These are phyloP conservation scores for Ctenopoma kingsleyae DNA, from an alignment of 2,797 vertebrate species.

Conservation along the genomic window DNA sequence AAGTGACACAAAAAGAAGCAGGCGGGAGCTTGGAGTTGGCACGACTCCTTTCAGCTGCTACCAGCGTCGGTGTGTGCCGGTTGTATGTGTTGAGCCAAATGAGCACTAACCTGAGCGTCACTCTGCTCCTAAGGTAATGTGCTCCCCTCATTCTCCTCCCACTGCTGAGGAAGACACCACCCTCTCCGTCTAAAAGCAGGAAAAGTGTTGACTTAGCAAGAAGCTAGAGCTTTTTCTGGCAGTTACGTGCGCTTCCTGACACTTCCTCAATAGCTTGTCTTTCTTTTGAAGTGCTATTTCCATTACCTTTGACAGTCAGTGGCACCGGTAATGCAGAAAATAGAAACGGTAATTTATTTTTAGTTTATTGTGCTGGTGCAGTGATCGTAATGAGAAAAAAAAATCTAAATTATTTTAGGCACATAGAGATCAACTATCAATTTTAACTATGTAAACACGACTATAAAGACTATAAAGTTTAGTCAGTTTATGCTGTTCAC, in stretches of 20 bases:
- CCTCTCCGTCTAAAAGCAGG: conserved; percentile 51
- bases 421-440: background rate
- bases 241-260: conserved; percentile 35
- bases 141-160: conserved; percentile 46
- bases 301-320: background rate
- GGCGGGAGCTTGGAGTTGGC: background rate
- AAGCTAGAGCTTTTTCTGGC: conserved; percentile 52
- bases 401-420: background rate
- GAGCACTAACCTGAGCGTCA: conserved; percentile 63
- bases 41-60: conserved; percentile 10
- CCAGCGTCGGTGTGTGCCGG: background rate
- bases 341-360: background rate
- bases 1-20: conserved; percentile 6
- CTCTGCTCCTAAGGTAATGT: conserved; percentile 32
- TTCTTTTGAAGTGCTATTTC: background rate
- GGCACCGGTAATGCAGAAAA: background rate
- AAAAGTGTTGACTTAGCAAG: conserved; percentile 57
- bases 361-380: background rate
- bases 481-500: background rate
- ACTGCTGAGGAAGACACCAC: conserved; percentile 52
- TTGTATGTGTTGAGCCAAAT: conserved; percentile 27
- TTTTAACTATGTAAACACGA: too few relatives aligned
- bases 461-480: background rate
- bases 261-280: conserved; percentile 23
- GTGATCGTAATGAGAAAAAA: background rate